Evolutionary conservation across 2,797 vertebrate species (phyloP).

Genomic region (Cichlasoma orientale): DNA sequence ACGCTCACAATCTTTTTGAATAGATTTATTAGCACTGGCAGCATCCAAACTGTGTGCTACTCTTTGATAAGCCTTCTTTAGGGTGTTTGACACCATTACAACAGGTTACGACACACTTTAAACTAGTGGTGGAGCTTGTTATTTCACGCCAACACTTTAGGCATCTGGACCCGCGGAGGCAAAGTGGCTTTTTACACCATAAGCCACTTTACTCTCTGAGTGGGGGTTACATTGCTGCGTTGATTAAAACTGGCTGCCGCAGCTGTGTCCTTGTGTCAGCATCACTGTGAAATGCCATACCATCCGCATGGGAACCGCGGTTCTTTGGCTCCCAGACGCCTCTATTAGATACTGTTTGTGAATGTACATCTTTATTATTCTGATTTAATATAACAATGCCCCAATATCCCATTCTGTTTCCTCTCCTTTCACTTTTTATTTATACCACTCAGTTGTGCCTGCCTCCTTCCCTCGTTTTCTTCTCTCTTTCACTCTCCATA

Average conservation of each 20-base stretch:
- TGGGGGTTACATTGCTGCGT: conserved; percentile 57
- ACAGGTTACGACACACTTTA: conserved; percentile 52
- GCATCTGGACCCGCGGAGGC: conserved; percentile 7
- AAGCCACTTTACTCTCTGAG: conserved; percentile 62
- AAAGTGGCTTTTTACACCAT: conserved; percentile 34
- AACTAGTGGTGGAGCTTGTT: conserved; percentile 30
- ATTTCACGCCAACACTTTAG: conserved; percentile 46
- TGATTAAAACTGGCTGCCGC: conserved; percentile 77
- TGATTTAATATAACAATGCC: conserved; percentile 81
- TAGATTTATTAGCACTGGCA: conserved; percentile 28
- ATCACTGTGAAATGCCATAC: conserved; percentile 37
- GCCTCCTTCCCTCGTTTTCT: background rate
- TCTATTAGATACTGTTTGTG: conserved; percentile 79
- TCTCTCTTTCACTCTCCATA: background rate
- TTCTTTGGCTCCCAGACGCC: conserved; percentile 60
- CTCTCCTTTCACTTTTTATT: conserved; percentile 80
- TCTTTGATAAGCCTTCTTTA: conserved; percentile 24
- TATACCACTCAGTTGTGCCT: conserved; percentile 51
- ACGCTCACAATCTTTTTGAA: background rate
- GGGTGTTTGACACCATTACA: conserved; percentile 54
- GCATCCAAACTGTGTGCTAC: background rate
- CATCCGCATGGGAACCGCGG: conserved; percentile 27
- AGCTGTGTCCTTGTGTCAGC: conserved; percentile 74
- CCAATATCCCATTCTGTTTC: conserved; percentile 75
- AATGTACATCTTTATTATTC: conserved; percentile 79